These are phyloP conservation scores for Oceanodroma tethys DNA, from an alignment of 2,113 vertebrate species.

Conservation along the genomic window DNA sequence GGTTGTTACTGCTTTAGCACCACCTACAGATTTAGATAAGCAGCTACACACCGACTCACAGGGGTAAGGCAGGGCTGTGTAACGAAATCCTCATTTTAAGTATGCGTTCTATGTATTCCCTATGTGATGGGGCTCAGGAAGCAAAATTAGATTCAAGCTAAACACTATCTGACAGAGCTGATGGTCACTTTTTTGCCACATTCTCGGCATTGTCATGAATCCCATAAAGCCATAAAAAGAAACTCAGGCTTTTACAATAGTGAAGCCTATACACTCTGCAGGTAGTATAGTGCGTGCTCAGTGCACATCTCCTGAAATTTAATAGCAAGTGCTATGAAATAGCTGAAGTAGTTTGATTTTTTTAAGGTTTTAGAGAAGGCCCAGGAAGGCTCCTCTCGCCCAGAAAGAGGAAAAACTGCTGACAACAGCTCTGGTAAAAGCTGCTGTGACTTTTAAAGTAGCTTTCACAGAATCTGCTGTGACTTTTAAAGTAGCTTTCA, in stretches of 20 bases:
- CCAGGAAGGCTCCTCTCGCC: not conserved
- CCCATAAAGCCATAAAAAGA: not conserved
- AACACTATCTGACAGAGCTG: not conserved
- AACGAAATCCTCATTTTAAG: not conserved
- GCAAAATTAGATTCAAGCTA: not conserved
- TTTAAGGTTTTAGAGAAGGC: not conserved
- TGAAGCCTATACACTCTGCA: not conserved
- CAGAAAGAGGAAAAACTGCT: not conserved
- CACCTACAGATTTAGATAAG: not conserved
- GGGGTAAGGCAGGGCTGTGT: not conserved
- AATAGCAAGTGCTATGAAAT: not conserved
- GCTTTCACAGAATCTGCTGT: not conserved
- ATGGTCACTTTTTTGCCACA: not conserved
- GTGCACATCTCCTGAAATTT: not conserved
- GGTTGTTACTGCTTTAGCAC: not conserved
- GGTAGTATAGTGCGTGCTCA: not conserved
- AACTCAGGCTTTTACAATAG: not conserved
- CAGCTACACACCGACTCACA: rapidly evolving
- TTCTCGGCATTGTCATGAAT: not conserved
- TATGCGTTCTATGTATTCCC: rapidly evolving
- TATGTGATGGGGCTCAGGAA: not conserved
- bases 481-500: not conserved
- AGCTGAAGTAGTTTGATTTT: not conserved
- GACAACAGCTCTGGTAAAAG: not conserved
- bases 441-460: not conserved